Evolutionary conservation across 64 coral and sea anemone genomes (phyloP).

Genomic region (Platygyra sinensis): DNA sequence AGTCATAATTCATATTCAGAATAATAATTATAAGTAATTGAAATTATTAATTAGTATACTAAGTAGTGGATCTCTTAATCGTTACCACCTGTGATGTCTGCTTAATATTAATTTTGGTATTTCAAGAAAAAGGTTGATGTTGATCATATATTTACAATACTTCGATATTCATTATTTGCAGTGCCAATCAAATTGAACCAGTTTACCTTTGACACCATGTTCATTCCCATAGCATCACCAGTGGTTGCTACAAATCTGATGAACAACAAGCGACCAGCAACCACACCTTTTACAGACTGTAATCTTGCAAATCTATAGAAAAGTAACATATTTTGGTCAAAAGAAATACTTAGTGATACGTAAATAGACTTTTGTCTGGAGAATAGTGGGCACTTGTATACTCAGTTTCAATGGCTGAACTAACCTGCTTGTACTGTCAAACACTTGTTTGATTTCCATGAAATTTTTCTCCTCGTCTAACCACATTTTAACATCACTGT

Average conservation of each 20-base stretch:
- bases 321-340: neutral
- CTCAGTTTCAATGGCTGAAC: no score
- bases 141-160: no score
- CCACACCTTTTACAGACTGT: conserved; percentile 77
- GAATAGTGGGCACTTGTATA: no score
- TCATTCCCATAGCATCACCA: conserved; percentile 99
- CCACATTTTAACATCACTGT: conserved; percentile 92
- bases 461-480: conserved; percentile 86
- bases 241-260: conserved; percentile 90
- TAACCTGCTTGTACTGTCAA: conserved; percentile 94
- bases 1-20: no score
- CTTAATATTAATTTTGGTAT: no score
- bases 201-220: conserved; percentile 97
- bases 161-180: no score
- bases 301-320: conserved; percentile 84
- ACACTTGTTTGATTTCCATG: conserved; percentile 75
- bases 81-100: no score
- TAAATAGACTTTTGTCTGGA: neutral
- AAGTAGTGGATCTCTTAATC: no score
- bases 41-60: no score
- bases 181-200: no score
- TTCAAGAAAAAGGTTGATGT: no score
- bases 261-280: conserved; percentile 92
- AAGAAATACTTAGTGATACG: neutral
- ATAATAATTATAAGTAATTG: no score